Evolutionary conservation across 2,888 invertebrate species (phyloP).

Genomic region (Odontomyia ornata): DNA sequence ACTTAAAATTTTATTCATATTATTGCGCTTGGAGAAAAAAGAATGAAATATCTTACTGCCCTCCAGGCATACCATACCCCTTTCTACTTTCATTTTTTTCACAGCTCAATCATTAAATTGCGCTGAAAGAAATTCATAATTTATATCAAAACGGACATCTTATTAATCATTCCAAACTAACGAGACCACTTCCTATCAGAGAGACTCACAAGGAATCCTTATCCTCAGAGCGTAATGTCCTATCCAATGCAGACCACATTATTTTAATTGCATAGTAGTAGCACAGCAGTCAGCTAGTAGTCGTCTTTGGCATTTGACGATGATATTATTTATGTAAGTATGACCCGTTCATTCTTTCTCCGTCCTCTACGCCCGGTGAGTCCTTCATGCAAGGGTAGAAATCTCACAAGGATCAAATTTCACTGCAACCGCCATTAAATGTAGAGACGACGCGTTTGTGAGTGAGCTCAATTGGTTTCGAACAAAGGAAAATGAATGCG

Average conservation of each 20-base stretch:
- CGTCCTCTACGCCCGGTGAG: background rate
- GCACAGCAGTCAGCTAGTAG: background rate
- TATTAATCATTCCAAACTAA: background rate
- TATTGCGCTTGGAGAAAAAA: too few relatives aligned
- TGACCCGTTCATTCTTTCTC: background rate
- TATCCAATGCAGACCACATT: constrained; percentile 12
- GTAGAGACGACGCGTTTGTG: constrained; percentile 27
- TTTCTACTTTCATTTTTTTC: too few relatives aligned
- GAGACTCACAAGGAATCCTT: background rate
- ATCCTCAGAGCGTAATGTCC: background rate
- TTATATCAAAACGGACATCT: background rate
- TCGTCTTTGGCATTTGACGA: background rate
- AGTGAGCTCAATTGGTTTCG: constrained; percentile 37
- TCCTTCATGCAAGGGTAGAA: constrained; percentile 9
- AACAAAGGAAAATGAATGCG: constrained; percentile 12
- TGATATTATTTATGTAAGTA: background rate
- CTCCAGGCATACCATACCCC: too few relatives aligned
- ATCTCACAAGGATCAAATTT: constrained; percentile 45
- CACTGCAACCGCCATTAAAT: constrained; percentile 26
- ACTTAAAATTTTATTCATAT: too few relatives aligned
- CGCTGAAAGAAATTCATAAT: constrained; percentile 1
- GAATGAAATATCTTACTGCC: too few relatives aligned
- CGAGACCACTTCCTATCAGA: background rate
- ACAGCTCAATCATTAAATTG: background rate
- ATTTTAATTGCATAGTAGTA: constrained; percentile 18